Evolutionary conservation across 1,140 invertebrate species (phyloP), one percentile per base, ranked within the genome.

Genomic region (Condylostylus longicornis): DNA sequence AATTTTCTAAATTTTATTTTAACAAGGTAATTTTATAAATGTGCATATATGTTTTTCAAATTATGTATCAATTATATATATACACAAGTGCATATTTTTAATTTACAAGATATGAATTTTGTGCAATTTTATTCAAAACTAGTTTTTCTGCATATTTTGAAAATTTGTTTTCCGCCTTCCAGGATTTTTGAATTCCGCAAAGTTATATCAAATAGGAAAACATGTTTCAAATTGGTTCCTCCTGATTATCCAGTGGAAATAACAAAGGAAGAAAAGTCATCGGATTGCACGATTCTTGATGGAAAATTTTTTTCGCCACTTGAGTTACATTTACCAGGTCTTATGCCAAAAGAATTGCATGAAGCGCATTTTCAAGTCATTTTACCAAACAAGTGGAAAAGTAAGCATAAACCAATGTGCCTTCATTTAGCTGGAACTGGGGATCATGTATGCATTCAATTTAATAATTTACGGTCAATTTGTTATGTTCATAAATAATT

Each of bases 351-450:
- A 48, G 82, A 83, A 49, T 73, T 79, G 2, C 76, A 83, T 59
- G 78, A 72, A 41, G 83, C 83, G 8, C 69, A 79, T 56, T 89
- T 89, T 60, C 84, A 89, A 67, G 67, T 89, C 25, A 57, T 96
- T 33, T 55, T 96, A 42, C 91, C 91, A 2, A 70, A 74, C 30
- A 70, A 76, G 46, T 95, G 88, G 88, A 59, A 61, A 4, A 68
- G 70, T 13, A 63, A 67, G 44, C 67, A 74, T 40, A 83, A 82
- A 58, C 90, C 91, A 14, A 69, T 96, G 19, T 89, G 89, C 63
- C 68, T 98, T 45, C 91, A 98, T 58, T 67, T 97, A 40, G 93
- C 94, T 38, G 93, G 93, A 28, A 99, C 95, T 38, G 95, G 95
- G 32, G 95, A 99, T 72, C 94, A 98, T 72, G 89, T 94, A 72